Base-by-base conservation (phyloP, 2,888 invertebrate species). In the Hedya salicella region DNA sequence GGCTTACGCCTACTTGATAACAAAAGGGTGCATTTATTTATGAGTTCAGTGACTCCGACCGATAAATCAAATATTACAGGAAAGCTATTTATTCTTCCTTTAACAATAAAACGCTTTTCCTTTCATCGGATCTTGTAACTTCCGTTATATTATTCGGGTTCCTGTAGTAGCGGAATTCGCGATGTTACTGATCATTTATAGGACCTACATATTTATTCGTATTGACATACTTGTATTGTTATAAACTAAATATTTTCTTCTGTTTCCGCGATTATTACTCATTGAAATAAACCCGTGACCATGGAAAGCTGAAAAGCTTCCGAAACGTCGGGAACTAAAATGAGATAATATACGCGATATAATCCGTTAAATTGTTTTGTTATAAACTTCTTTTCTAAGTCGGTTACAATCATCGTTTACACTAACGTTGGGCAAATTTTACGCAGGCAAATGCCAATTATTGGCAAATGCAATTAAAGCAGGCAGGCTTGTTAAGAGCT, bases 81-180 rank as follows among this genome's bases (percentile, higher is more conserved):
- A 70, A 70, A 62, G 40, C 61, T 64, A 70, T 54, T 50, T 44
- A 54, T 68, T 59, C 63, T 67, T 63, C 62, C 56, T 42, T 59
- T 68, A 57, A 52, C 17, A 54, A 73, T 65, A 70, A 61, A 68
- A 71, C 60, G 62, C 48, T 66, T 63, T 63, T 70, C 65, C 68
- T 65, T 59, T 71, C 69, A 68, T 69, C 68, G 68, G 64, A 52
- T 70, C 48, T 42, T 62, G 46, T 66, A 59, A 25, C 52, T 66
- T 50, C 59, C 54, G 53, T 59, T 64, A 68, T 68, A 69, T 66
- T 68, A 72, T 68, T 63, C 64, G 63, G 67, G 70, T 68, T 68
- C 56, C 68, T 25, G 3, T 6, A 40, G 53, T 5, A 13, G 54
- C 54, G 40, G 40, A 19, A 42, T 54, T 54, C 25, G 16, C 30